Conservation (phyloP, 2,888 invertebrate species). For the Hypolimnas misippus region DNA sequence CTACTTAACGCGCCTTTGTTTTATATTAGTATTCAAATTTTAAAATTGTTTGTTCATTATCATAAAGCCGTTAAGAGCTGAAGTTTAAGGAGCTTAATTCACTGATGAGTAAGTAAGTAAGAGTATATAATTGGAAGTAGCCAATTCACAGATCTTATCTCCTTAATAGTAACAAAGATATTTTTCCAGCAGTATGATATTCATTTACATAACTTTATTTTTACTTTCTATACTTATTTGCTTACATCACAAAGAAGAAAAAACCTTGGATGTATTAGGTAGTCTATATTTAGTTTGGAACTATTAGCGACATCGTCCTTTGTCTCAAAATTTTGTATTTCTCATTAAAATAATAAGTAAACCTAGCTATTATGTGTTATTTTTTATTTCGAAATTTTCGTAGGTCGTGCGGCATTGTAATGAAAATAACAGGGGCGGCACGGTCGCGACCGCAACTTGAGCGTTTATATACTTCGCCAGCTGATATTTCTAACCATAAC, state of each 20-base stretch:
- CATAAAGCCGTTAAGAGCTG: too few relatives aligned
- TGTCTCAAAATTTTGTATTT: conserved; percentile 9
- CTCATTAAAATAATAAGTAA: conserved; percentile 25
- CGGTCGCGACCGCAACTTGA: conserved; percentile 60
- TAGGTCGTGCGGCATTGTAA: conserved; percentile 67
- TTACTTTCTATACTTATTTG: too few relatives aligned
- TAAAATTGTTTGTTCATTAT: too few relatives aligned
- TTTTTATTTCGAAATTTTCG: conserved; percentile 63
- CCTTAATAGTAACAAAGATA: too few relatives aligned
- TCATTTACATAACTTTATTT: too few relatives aligned
- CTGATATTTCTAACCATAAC: conserved; percentile 53
- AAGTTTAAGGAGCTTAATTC: too few relatives aligned
- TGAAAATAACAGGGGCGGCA: conserved; percentile 64
- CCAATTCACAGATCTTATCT: too few relatives aligned
- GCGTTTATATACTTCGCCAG: conserved; percentile 63
- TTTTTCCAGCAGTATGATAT: too few relatives aligned
- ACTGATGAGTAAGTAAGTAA: too few relatives aligned
- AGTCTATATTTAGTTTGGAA: background rate
- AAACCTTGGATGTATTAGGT: background rate
- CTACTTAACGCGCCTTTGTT: too few relatives aligned
- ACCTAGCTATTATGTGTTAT: conserved; percentile 31
- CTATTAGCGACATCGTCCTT: background rate
- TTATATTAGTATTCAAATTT: too few relatives aligned
- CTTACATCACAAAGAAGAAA: background rate
- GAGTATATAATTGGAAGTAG: too few relatives aligned